Percentiles rank a stretch among this genome's conserved stretches.
Evolutionary conservation across 2,797 vertebrate genomes (phyloP).

Genomic region (Amniataba percoides): DNA sequence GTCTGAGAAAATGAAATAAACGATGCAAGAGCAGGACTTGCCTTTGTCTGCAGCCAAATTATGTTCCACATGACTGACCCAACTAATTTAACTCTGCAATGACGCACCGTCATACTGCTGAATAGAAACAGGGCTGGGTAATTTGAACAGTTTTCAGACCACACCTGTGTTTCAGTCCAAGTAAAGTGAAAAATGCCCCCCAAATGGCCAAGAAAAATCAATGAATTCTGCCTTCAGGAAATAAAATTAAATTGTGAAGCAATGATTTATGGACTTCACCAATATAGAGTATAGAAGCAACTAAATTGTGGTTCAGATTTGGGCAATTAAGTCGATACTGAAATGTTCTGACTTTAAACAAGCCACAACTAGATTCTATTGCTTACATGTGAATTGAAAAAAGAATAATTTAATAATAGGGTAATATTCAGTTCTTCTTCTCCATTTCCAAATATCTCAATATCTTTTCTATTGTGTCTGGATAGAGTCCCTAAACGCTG

Average conservation of each 20-base stretch:
- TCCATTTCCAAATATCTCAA: not conserved
- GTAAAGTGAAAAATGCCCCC: too few species aligned
- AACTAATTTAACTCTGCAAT: not conserved
- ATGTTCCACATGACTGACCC: not conserved
- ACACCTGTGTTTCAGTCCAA: conserved; percentile 1
- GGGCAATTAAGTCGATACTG: too few species aligned
- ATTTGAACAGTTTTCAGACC: not conserved
- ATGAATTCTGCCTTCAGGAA: too few species aligned
- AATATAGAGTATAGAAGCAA: too few species aligned
- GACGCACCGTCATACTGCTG: not conserved
- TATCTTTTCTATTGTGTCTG: not conserved
- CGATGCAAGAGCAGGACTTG: not conserved
- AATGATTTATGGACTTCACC: not conserved
- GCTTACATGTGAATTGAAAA: not conserved
- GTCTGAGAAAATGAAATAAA: conserved; percentile 80
- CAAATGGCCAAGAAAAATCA: too few species aligned
- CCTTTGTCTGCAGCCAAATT: not conserved
- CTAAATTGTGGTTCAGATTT: not conserved
- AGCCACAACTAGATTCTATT: not conserved
- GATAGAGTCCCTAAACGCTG: not conserved
- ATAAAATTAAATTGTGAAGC: not conserved
- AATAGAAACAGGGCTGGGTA: not conserved
- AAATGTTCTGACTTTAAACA: not conserved
- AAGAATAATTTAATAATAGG: too few species aligned
- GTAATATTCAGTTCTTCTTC: not conserved